Percentiles rank a stretch among this genome's conserved stretches.
These are phyloP conservation scores for Petrophora chlorosata DNA, from an alignment of 2,888 invertebrate genomes.

Conservation along the genomic window DNA sequence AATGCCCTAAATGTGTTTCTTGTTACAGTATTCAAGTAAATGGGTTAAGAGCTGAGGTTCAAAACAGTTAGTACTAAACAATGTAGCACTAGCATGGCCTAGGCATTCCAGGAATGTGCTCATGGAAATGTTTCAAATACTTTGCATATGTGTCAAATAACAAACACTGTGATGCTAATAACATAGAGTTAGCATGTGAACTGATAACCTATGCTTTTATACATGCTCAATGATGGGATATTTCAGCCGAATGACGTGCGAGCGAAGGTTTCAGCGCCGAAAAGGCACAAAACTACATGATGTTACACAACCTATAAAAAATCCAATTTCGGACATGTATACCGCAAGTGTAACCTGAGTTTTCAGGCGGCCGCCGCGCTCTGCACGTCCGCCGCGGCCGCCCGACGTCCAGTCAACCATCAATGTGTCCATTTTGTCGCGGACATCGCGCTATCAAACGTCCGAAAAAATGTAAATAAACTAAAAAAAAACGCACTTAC, in stretches of 20 bases:
- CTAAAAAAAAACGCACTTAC: slow-evolving; percentile 69
- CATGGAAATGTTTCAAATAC: slow-evolving; percentile 24
- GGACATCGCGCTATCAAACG: slow-evolving; percentile 60
- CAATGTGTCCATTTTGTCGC: slow-evolving; percentile 73
- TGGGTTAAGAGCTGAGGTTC: neutral
- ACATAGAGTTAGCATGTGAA: slow-evolving; percentile 36
- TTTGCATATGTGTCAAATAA: slow-evolving; percentile 22
- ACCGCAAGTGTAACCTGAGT: slow-evolving; percentile 41
- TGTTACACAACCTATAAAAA: slow-evolving; percentile 70
- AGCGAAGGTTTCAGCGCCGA: slow-evolving; percentile 12
- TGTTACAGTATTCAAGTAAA: neutral
- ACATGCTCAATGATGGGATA: slow-evolving; percentile 30
- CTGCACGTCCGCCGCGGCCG: slow-evolving; percentile 55
- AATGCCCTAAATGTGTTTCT: no score
- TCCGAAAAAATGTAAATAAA: slow-evolving; percentile 77
- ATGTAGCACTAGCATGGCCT: slow-evolving; percentile 7
- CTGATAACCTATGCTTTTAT: slow-evolving; percentile 35
- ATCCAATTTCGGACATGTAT: slow-evolving; percentile 40
- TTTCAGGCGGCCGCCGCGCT: slow-evolving; percentile 50
- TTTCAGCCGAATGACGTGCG: slow-evolving; percentile 23
- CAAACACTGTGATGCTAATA: slow-evolving; percentile 35
- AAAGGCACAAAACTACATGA: slow-evolving; percentile 25
- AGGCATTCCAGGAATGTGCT: slow-evolving; percentile 23
- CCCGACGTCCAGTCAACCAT: slow-evolving; percentile 62
- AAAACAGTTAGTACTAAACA: neutral